These are phyloP conservation scores for Drosophila kurseongensis DNA, from an alignment of 1,140 invertebrate genomes.

Conservation along the genomic window DNA sequence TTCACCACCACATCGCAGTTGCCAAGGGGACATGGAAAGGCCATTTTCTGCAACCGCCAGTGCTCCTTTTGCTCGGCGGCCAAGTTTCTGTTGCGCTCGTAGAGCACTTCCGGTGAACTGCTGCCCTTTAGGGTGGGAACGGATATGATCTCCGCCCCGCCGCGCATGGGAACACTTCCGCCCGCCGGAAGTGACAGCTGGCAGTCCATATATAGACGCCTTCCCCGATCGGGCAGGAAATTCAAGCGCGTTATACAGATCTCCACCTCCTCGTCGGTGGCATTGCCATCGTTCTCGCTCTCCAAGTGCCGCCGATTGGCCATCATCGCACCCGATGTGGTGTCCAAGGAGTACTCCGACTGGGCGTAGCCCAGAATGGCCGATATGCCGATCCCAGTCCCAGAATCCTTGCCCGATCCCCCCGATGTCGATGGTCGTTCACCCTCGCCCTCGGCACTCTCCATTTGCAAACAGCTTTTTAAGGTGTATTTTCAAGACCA, in stretches of 20 bases:
- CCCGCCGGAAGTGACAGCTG: slow-evolving; percentile 3
- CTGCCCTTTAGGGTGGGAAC: too few relatives aligned
- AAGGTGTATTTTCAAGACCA: background rate
- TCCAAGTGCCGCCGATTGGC: background rate
- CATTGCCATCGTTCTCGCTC: slow-evolving; percentile 9
- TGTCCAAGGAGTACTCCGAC: slow-evolving; percentile 17
- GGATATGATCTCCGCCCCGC: background rate
- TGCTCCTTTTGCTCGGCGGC: background rate
- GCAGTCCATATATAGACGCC: slow-evolving; percentile 17
- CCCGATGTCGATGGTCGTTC: slow-evolving; percentile 2
- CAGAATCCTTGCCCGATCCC: background rate
- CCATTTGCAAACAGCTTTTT: background rate
- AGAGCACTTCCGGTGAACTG: slow-evolving; percentile 1
- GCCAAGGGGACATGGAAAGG: slow-evolving; percentile 15
- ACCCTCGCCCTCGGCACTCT: background rate
- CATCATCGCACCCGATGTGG: background rate
- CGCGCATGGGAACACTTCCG: slow-evolving; percentile 5
- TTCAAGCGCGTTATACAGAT: slow-evolving; percentile 4
- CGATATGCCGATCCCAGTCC: background rate
- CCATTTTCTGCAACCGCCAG: background rate
- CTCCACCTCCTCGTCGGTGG: slow-evolving; percentile 30
- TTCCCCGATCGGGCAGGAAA: background rate
- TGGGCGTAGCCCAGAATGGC: slow-evolving; percentile 5
- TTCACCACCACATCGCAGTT: background rate
- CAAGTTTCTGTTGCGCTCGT: background rate